Conservation (phyloP, 2,113 vertebrate genomes). For the Clarias batrachus region DNA sequence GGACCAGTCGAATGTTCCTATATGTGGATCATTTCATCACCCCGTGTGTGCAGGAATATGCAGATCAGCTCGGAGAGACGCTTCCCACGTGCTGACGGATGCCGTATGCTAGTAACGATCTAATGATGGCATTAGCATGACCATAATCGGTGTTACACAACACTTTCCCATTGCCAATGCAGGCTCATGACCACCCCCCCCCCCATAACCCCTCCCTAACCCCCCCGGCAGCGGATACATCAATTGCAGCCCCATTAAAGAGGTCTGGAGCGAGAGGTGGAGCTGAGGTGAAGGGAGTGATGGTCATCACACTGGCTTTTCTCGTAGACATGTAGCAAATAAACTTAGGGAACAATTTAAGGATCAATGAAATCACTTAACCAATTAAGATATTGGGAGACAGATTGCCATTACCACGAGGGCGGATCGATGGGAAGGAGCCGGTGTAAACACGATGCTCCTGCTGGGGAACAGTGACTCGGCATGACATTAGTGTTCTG, state of each 20-base stretch:
- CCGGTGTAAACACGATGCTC: conserved; percentile 51
- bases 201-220: too few relatives aligned
- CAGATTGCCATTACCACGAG: conserved; percentile 73
- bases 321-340: conserved; percentile 61
- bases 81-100: conserved; percentile 27
- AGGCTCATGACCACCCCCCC: conserved; percentile 48
- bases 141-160: conserved; percentile 46
- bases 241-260: conserved; percentile 70
- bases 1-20: not conserved
- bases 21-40: not conserved
- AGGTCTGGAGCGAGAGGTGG: conserved; percentile 53
- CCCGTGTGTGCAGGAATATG: not conserved
- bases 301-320: conserved; percentile 57
- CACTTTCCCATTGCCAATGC: conserved; percentile 63
- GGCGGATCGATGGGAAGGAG: conserved; percentile 73
- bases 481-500: conserved; percentile 51
- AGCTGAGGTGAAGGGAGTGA: conserved; percentile 54
- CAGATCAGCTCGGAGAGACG: conserved; percentile 7
- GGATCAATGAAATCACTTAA: conserved; percentile 78
- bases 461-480: conserved; percentile 37
- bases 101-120: conserved; percentile 25
- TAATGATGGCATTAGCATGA: conserved; percentile 42
- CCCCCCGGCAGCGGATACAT: conserved; percentile 55
- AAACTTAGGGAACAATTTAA: conserved; percentile 71
- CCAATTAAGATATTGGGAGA: conserved; percentile 77